phyloP scores from a whole-genome alignment of 2,797 vertebrate species.

The Remorina albescens region DNA sequence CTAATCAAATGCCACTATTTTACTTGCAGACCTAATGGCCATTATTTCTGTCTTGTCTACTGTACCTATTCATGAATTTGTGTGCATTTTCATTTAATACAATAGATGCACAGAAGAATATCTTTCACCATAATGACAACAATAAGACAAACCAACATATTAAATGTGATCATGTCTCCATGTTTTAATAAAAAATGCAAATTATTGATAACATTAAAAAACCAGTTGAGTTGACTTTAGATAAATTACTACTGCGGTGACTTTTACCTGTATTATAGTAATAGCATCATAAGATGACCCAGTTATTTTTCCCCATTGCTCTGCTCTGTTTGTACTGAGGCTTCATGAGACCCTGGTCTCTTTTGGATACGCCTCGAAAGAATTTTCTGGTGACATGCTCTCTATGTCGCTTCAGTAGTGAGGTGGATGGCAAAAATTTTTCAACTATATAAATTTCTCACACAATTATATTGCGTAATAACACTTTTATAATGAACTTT shows the following conservation, averaged over 20 bases:
- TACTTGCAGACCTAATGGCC: slow-evolving; percentile 63
- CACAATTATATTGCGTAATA: slow-evolving; percentile 61
- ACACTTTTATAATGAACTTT: slow-evolving; percentile 54
- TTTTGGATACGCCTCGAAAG: slow-evolving; percentile 71
- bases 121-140: slow-evolving; percentile 30
- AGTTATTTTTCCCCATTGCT: slow-evolving; percentile 64
- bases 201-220: slow-evolving; percentile 30
- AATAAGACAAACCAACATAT: slow-evolving; percentile 17
- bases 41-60: slow-evolving; percentile 67
- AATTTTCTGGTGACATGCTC: slow-evolving; percentile 72
- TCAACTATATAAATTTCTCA: slow-evolving; percentile 31
- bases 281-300: slow-evolving; percentile 57
- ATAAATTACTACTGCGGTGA: slow-evolving; percentile 18
- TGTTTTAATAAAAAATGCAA: slow-evolving; percentile 23
- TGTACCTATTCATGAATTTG: slow-evolving; percentile 50
- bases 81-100: slow-evolving; percentile 51
- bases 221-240: slow-evolving; percentile 25
- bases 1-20: slow-evolving; percentile 77
- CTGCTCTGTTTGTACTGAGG: slow-evolving; percentile 58
- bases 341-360: slow-evolving; percentile 69
- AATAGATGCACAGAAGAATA: slow-evolving; percentile 26
- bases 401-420: slow-evolving; percentile 60
- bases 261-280: slow-evolving; percentile 38
- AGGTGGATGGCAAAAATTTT: slow-evolving; percentile 53
- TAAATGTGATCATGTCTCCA: background rate